Base-by-base conservation (phyloP, 1,140 invertebrate species). In the Idris sp. region DNA sequence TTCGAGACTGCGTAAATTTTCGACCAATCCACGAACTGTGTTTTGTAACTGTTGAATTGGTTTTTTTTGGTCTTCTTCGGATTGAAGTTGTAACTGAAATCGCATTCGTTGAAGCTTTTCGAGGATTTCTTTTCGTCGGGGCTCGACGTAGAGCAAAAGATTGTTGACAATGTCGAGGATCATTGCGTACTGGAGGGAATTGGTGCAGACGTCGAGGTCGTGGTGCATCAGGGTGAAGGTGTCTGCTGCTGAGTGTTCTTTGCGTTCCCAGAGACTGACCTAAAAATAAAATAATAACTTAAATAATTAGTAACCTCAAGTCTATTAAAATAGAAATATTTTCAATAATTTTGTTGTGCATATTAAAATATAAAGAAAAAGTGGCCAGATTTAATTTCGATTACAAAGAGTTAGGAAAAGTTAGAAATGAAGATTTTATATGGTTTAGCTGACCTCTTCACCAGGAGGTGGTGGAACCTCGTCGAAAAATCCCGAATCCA, bases 191-290 rank as follows among this genome's bases (percentile, higher is more conserved):
- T 96, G 94, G 67, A 97, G 89, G 0, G 96, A 97, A 87, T 99
- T 99, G 3, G 97, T 99, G 86, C 95, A 98, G 0, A 99, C 96
- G 83, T 99, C 96, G 1, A 99, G 88, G 87, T 99, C 98, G 82
- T 99, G 95, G 89, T 99, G 98, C 92, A 98, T 98, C 1, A 99
- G 88, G 0, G 97, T 99, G 80, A 99, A 99, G 2, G 96, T 96
- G 88, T 99, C 97, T 3, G 98, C 96, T 9, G 95, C 94, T 18
- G 93, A 92, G 0, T 86, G 65, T 78, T 97, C 94, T 68, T 92
- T 90, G 62, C 92, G 90, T 68, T 93, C 92, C 91, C 93, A 94
- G 0, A 91, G 92, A 40, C 90, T 91, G 0, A 88, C 43, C 68
- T 72, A 16, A 15, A 38, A 61, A 36, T 15, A 15, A 4, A 15